These are phyloP conservation scores for Brenthis ino DNA, from an alignment of 2,888 invertebrate genomes.

Conservation along the genomic window DNA sequence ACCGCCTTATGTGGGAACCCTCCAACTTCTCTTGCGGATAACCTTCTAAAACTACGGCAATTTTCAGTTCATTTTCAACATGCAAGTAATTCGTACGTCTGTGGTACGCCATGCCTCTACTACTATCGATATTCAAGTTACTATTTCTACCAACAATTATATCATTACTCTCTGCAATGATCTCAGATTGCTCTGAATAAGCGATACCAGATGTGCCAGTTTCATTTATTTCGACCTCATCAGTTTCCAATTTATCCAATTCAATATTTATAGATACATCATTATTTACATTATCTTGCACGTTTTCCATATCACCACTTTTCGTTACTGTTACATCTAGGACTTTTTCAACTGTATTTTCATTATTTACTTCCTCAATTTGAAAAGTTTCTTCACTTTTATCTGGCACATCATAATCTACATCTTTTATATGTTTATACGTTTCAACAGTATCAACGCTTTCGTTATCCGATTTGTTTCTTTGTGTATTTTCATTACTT, in stretches of 20 bases:
- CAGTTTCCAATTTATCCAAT: slow-evolving; percentile 45
- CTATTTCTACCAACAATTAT: slow-evolving; percentile 55
- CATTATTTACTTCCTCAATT: slow-evolving; percentile 24
- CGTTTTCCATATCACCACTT: background rate
- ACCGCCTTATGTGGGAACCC: slow-evolving; percentile 66
- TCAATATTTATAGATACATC: slow-evolving; percentile 5
- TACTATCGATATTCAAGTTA: slow-evolving; percentile 68
- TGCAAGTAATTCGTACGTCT: slow-evolving; percentile 73
- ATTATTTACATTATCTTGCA: slow-evolving; percentile 16
- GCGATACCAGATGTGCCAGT: slow-evolving; percentile 53
- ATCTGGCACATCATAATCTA: slow-evolving; percentile 22
- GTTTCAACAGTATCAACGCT: slow-evolving; percentile 38
- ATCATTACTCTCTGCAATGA: slow-evolving; percentile 59
- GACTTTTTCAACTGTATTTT: background rate
- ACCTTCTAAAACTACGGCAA: slow-evolving; percentile 68
- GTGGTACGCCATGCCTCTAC: slow-evolving; percentile 71
- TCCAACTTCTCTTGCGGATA: slow-evolving; percentile 72
- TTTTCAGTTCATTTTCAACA: slow-evolving; percentile 68
- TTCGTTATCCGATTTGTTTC: slow-evolving; percentile 43
- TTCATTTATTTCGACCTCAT: slow-evolving; percentile 43
- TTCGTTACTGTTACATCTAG: slow-evolving; percentile 16
- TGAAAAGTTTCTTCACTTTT: slow-evolving; percentile 27
- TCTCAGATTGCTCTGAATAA: slow-evolving; percentile 62
- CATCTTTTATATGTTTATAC: slow-evolving; percentile 31
- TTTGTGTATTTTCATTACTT: slow-evolving; percentile 56